phyloP scores from a whole-genome alignment of 2,888 invertebrate genomes.

The Steromphala cineraria region DNA sequence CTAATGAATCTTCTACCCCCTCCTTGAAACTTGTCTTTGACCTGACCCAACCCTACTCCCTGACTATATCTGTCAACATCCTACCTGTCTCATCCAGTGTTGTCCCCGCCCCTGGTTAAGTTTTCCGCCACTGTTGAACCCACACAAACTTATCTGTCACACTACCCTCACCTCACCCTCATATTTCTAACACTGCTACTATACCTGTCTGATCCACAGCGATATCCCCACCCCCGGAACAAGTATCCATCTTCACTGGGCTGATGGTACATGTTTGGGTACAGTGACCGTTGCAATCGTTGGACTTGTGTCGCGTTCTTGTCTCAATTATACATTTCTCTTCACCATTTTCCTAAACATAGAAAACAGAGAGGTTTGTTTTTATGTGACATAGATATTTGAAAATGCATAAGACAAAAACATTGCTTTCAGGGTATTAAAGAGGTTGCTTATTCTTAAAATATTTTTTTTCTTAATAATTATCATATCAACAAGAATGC shows the following conservation, averaged over 20 bases:
- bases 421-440: no score
- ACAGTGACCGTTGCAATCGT: conserved; percentile 63
- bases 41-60: neutral
- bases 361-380: neutral
- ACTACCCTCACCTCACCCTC: neutral
- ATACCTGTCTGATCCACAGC: conserved; percentile 30
- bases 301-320: conserved; percentile 56
- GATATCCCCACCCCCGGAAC: conserved; percentile 43
- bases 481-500: no score
- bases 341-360: conserved; percentile 67
- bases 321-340: conserved; percentile 73
- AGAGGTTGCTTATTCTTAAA: no score
- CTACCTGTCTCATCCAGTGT: conserved; percentile 29
- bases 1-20: no score
- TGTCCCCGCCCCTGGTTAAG: conserved; percentile 45
- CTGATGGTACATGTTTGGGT: conserved; percentile 66
- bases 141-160: no score
- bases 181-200: neutral
- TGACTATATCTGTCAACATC: neutral
- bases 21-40: no score
- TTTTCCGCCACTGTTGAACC: conserved; percentile 27
- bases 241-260: conserved; percentile 59
- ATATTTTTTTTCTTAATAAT: no score
- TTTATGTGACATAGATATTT: neutral
- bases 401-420: no score